phyloP scores from a whole-genome alignment of 2,888 invertebrate genomes.

The Eristalis pertinax region DNA sequence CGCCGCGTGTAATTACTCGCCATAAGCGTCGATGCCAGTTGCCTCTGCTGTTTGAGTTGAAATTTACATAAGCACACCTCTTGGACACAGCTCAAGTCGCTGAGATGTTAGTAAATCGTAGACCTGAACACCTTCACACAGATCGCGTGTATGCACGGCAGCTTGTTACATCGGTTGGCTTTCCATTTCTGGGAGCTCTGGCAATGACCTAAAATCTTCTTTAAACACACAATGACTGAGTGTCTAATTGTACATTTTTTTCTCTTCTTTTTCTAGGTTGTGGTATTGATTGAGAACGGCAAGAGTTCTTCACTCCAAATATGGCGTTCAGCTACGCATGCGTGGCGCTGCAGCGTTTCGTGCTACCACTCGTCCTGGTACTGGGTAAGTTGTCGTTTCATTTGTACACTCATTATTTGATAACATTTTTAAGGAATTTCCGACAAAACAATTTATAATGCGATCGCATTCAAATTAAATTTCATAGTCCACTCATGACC shows the following conservation, averaged over 20 bases:
- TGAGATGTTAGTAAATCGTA: not conserved
- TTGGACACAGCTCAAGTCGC: not conserved
- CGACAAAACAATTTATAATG: too few relatives aligned
- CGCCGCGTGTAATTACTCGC: not conserved
- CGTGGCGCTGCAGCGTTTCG: slow-evolving; percentile 79
- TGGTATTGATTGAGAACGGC: slow-evolving; percentile 9
- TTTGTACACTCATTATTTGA: too few relatives aligned
- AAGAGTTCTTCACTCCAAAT: slow-evolving; percentile 61
- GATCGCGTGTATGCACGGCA: not conserved
- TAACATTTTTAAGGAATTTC: too few relatives aligned
- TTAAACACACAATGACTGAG: not conserved
- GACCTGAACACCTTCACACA: not conserved
- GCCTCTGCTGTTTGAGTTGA: not conserved
- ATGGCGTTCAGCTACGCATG: slow-evolving; percentile 80
- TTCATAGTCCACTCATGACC: too few relatives aligned
- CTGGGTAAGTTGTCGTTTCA: slow-evolving; percentile 76
- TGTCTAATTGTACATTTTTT: slow-evolving; percentile 2
- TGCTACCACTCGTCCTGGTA: slow-evolving; percentile 79
- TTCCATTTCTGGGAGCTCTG: not conserved
- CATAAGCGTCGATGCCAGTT: not conserved
- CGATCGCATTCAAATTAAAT: too few relatives aligned
- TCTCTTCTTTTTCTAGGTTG: slow-evolving; percentile 31
- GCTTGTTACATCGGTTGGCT: not conserved
- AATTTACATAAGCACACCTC: not conserved
- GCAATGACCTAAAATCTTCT: not conserved